Evolutionary conservation across 2,888 invertebrate species (phyloP), one percentile per base, ranked within the genome.

Genomic region (Eugnorisma glareosa): DNA sequence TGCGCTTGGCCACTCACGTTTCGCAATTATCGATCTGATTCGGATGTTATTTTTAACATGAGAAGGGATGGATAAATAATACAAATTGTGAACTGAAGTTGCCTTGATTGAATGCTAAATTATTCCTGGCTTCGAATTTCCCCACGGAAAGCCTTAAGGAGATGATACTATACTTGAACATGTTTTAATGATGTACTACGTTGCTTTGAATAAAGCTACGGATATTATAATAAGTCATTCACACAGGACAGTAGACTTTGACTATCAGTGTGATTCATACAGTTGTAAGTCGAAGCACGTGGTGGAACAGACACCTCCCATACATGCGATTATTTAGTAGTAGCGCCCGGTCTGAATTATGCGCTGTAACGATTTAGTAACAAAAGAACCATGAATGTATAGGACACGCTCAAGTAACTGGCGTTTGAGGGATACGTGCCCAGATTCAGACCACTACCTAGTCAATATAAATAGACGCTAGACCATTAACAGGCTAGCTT

Each of bases 1-100:
- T 51, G 77, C 75, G 85, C 69, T 81, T 86, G 87, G 84, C 87
- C 89, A 87, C 84, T 85, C 86, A 86, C 83, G 89, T 93, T 92
- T 93, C 89, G 91, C 90, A 92, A 93, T 91, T 91, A 93, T 93
- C 88, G 93, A 93, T 93, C 90, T 86, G 82, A 89, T 88, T 88
- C 81, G 83, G 77, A 76, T 84, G 79, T 88, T 86, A 85, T 85
- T 85, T 83, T 76, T 76, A 75, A 71, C 76, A 76, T 72, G 73
- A 75, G 28, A 64, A 85, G 48, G 35, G 31, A n/a, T 69, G 18
- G 21, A 54, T 24, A 71, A 59, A 64, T 35, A 59, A 59, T 37
- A n/a, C n/a, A 37, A 63, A 28, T 31, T 43, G 13, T 48, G 24
- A 64, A 73, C 64, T 74, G 64, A 45, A 63, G 11, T 28, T 68